Percentiles rank a stretch among this genome's conserved stretches.
Evolutionary conservation across 2,113 vertebrate genomes (phyloP).

Genomic region (Nansenia antarctica): DNA sequence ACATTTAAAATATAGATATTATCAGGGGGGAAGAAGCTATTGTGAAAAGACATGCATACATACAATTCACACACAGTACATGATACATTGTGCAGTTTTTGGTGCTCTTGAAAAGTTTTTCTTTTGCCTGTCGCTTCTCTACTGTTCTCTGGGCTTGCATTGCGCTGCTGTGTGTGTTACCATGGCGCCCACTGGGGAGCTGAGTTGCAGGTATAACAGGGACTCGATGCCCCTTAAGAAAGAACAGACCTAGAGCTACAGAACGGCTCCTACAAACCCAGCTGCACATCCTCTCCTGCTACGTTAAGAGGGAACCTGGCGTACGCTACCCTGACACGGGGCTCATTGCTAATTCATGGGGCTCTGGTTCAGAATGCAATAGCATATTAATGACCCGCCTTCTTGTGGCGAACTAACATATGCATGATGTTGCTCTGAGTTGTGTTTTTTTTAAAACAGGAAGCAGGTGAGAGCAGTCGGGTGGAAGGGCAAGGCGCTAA

Average conservation of each 20-base stretch:
- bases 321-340: background rate
- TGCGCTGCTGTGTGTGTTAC: conserved; percentile 42
- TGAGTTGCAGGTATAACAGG: conserved; percentile 54
- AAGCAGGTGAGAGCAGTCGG: conserved; percentile 49
- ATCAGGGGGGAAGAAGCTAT: background rate
- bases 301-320: conserved; percentile 51
- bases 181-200: conserved; percentile 45
- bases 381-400: conserved; percentile 75
- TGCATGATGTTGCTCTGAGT: conserved; percentile 61
- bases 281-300: conserved; percentile 19
- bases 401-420: conserved; percentile 67
- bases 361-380: conserved; percentile 48
- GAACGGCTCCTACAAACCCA: background rate
- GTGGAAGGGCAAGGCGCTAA: conserved; percentile 67
- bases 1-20: background rate
- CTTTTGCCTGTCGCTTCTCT: conserved; percentile 58
- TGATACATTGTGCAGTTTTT: conserved; percentile 35
- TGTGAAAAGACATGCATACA: conserved; percentile 22
- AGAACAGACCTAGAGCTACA: conserved; percentile 31
- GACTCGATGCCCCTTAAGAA: conserved; percentile 48
- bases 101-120: conserved; percentile 42
- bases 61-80: conserved; percentile 6
- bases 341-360: conserved; percentile 70
- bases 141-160: conserved; percentile 25
- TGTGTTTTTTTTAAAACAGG: conserved; percentile 62